Evolutionary conservation across 1,140 invertebrate genomes (phyloP).

Genomic region (Cotesia vestalis): DNA sequence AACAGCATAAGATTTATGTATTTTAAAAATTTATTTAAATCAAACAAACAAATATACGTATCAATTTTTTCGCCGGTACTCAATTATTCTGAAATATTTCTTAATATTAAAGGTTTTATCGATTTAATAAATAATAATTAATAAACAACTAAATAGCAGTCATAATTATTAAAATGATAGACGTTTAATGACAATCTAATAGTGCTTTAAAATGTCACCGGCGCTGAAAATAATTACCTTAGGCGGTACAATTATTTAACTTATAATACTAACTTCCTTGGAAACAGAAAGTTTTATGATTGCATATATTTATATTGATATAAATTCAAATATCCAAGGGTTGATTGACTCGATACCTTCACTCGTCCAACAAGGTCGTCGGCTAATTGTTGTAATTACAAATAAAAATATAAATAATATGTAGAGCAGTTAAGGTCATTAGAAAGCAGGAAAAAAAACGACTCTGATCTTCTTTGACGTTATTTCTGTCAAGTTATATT

Average conservation of each 20-base stretch:
- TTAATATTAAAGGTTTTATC: too few relatives aligned
- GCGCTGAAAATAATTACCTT: slow-evolving; percentile 20
- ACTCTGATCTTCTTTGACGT: too few relatives aligned
- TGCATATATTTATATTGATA: neutral
- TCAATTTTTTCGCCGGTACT: neutral
- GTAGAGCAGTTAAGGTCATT: too few relatives aligned
- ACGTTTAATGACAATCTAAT: slow-evolving; percentile 14
- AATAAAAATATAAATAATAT: neutral
- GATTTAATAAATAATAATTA: slow-evolving; percentile 22
- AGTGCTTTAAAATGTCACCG: slow-evolving; percentile 24
- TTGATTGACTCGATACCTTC: slow-evolving; percentile 20
- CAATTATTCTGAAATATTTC: too few relatives aligned
- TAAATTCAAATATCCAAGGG: neutral
- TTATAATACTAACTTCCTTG: slow-evolving; percentile 17
- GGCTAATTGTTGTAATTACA: neutral
- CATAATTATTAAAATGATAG: neutral
- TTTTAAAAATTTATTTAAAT: neutral
- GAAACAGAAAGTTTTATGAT: slow-evolving; percentile 24
- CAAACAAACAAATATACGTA: neutral
- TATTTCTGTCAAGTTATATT: too few relatives aligned
- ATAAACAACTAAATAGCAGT: neutral
- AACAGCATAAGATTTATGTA: too few relatives aligned
- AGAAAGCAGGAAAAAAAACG: too few relatives aligned
- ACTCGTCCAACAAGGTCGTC: slow-evolving; percentile 20
- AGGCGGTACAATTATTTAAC: slow-evolving; percentile 11